Base-by-base conservation (phyloP, 2,113 vertebrate species). In the Emberiza fucata region DNA sequence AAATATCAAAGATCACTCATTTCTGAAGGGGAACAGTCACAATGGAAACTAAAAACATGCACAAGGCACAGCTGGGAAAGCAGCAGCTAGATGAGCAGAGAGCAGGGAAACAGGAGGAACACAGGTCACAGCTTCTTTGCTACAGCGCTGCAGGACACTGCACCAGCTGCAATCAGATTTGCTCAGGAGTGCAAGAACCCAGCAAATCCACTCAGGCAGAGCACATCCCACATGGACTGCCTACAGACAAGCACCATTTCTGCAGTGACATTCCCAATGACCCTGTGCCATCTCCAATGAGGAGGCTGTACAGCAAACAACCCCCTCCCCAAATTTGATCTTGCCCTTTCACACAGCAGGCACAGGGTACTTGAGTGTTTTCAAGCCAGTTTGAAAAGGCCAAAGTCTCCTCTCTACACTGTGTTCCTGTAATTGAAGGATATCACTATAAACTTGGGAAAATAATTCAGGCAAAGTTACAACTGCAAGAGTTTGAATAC, bases 61-160 rank as follows among this genome's bases (percentile, higher is more conserved):
- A 50, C 31, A 15, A 45, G 44, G 60, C 59, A 35, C 8, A 23
- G 61, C 29, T 47, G 63, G 61, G 56, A 33, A 79, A 81, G 56
- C 24, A 86, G 42, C 0, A 45, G 40, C 17, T 8, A 7, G 12
- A 15, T 8, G 11, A 56, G 35, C 37, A 50, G 0, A 17, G 59
- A 63, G 21, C 19, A 39, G n/a, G 42, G 54, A 37, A 53, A 50
- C 2, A 8, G 29, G 29, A 69, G 24, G 37, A 65, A 16, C 10
- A 3, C 28, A 4, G 42, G 25, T n/a, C 54, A 35, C 4, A 6
- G 13, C 27, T 40, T 18, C 27, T 40, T 18, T 24, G 25, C 64
- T 24, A 22, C 35, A 35, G 1, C 0, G 0, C 79, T 40, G 45
- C 40, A 60, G 40, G 66, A 82, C 53, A 12, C 20, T 17, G 76